Evolutionary conservation across 1,140 invertebrate genomes (phyloP), one percentile per base, ranked within the genome.

Genomic region (Platorchestia sp.): DNA sequence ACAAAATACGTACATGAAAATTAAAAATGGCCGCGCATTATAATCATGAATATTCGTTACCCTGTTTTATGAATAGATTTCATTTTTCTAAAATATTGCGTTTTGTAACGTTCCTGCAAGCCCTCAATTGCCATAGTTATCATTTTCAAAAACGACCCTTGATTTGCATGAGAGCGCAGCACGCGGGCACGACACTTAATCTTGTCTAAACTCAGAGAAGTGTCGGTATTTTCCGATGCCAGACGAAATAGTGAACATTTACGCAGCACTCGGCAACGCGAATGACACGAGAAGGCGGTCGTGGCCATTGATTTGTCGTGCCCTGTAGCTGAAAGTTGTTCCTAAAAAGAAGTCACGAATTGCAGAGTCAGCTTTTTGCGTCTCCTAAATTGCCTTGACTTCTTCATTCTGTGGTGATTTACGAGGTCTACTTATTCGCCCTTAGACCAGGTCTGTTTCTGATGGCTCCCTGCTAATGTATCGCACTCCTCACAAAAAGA

Each of bases 381-480:
- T 89, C 43, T 89, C 43, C 41, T 44, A 89, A 89, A 89, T 89
- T 89, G 87, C 87, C 87, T 89, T 89, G 87, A 89, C 87, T 89
- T 89, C 87, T 89, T 89, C 87, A 89, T 89, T 89, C 87, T 89
- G 87, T 42, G 87, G 41, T 89, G 41, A 89, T 89, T 89, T 44
- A 89, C 43, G 87, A 89, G 59, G 59, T 75, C 59, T 75, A 75
- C 59, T 75, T 75, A 75, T 75, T 36, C 59, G 59, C 27, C 59
- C 59, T 75, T 75, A 75, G 59, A 75, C 59, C 59, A 22, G 59
- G 59, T 75, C 59, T 75, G 59, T 75, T 75, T 75, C 59, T 75
- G 59, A 75, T 75, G 59, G 59, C 59, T 27, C 59, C 27, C 36
- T 75, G 59, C 59, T 75, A 75, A 75, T 75, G 59, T 75, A 75